These are phyloP conservation scores for Catostylus mosaicus DNA, from an alignment of 30 jellyfish, hydroid and myxozoan genomes.

Conservation along the genomic window DNA sequence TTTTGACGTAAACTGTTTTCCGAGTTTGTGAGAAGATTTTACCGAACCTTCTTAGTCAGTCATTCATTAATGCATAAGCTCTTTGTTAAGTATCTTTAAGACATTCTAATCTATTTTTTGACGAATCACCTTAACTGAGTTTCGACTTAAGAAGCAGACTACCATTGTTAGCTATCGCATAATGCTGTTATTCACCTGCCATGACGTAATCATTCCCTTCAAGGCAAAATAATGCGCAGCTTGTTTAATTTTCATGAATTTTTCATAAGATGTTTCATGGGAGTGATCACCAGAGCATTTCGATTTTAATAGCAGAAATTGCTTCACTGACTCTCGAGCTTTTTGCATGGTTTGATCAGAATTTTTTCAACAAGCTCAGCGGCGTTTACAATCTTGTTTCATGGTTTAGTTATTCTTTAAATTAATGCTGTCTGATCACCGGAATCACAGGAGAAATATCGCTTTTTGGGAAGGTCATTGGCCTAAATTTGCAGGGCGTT, in stretches of 20 bases:
- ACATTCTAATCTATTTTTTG: not conserved
- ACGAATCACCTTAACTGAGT: slow-evolving; percentile 10
- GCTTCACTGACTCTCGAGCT: no score
- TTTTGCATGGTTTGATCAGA: no score
- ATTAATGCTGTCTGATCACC: not conserved
- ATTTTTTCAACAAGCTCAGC: not conserved
- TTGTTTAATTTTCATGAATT: not conserved
- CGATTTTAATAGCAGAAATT: not conserved
- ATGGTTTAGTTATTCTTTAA: no score
- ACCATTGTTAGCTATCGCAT: not conserved
- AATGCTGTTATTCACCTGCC: slow-evolving; percentile 44
- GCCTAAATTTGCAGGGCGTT: not conserved
- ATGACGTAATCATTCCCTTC: slow-evolving; percentile 11
- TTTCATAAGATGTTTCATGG: not conserved
- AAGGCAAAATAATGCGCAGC: not conserved
- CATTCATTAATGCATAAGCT: not conserved
- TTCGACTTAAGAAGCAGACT: not conserved
- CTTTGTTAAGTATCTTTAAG: not conserved
- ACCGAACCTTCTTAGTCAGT: not conserved
- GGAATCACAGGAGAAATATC: not conserved
- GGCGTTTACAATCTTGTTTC: not conserved
- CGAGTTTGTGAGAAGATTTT: not conserved
- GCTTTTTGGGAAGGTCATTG: not conserved
- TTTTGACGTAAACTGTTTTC: not conserved
- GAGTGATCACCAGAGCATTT: not conserved